Evolutionary conservation across 1,140 invertebrate species (phyloP), one percentile per base, ranked within the genome.

Genomic region (Bicyclus anynana): DNA sequence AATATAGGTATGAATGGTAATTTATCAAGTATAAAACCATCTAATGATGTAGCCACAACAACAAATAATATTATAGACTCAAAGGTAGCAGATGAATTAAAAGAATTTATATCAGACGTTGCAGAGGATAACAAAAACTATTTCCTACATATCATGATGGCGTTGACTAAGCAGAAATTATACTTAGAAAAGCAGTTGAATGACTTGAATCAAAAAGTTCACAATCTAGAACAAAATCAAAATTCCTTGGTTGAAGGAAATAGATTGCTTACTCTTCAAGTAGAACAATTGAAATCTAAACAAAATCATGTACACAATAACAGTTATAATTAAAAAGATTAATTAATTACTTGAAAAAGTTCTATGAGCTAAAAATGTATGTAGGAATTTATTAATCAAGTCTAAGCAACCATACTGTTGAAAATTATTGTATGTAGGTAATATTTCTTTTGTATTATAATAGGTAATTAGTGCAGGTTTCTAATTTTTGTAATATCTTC

Each of bases 81-180:
- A 18, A 77, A 82, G 40, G 49, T 62, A 21, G 48, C 76, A 21
- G 80, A 87, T 40, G 89, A 90, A 42, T 59, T 89, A n/a, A 90
- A 89, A 69, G 86, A 90, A 62, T 89, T 84, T 53, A 74, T 89
- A 2, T 74, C 78, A n/a, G 83, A 89, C 69, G 69, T 87, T 13
- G 74, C 83, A 9, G 83, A 85, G 59, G 80, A 87, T 55, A 88
- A 83, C 48, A 75, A 77, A 56, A 86, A 84, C 56, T 84, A 84
- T 67, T 88, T 84, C 53, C 66, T 87, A 0, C 77, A 87, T 46
- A 75, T 87, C 18, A 87, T 85, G 74, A 84, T 89, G 77, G 80
- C 77, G 18, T 68, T 89, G 40, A 87, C 86, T 6, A 90, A 89
- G 67, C 84, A 89, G 54, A 84, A 86, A 56, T 59, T 90, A 50